These are phyloP conservation scores for Rhynchopsitta pachyrhyncha DNA, from an alignment of 2,113 vertebrate genomes.

Conservation along the genomic window DNA sequence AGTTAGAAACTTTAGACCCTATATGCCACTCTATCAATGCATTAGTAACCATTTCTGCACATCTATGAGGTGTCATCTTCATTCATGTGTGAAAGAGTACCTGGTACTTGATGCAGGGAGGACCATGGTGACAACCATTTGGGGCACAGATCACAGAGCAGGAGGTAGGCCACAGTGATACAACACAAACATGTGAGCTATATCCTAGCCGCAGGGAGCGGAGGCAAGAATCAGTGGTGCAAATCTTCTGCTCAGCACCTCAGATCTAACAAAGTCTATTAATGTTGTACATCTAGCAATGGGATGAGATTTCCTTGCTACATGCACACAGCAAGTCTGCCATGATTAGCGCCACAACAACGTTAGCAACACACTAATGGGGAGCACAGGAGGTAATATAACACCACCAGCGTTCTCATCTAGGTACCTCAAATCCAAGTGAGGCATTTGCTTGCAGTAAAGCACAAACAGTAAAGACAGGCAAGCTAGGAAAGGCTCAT, in stretches of 20 bases:
- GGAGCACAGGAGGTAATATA: not conserved
- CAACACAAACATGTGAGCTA: not conserved
- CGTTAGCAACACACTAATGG: not conserved
- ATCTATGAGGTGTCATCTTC: not conserved
- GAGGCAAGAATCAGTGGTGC: not conserved
- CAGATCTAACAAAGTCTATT: not conserved
- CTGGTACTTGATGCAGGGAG: not conserved
- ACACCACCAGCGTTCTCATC: not conserved
- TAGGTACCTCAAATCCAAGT: not conserved
- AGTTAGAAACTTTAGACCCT: not conserved
- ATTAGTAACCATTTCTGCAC: not conserved
- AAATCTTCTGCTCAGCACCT: not conserved
- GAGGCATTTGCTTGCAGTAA: not conserved
- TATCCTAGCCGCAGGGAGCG: not conserved
- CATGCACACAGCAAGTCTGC: not conserved
- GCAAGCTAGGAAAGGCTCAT: not conserved
- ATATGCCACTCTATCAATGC: not conserved
- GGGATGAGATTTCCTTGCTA: not conserved
- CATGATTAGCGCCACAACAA: not conserved
- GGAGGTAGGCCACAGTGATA: not conserved
- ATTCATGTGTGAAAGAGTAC: not conserved
- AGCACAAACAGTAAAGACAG: not conserved
- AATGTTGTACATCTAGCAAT: not conserved
- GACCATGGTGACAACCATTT: not conserved
- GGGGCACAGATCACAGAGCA: not conserved